Evolutionary conservation across 1,140 invertebrate species (phyloP), one percentile per base, ranked within the genome.

Genomic region (Pogonus chalceus): DNA sequence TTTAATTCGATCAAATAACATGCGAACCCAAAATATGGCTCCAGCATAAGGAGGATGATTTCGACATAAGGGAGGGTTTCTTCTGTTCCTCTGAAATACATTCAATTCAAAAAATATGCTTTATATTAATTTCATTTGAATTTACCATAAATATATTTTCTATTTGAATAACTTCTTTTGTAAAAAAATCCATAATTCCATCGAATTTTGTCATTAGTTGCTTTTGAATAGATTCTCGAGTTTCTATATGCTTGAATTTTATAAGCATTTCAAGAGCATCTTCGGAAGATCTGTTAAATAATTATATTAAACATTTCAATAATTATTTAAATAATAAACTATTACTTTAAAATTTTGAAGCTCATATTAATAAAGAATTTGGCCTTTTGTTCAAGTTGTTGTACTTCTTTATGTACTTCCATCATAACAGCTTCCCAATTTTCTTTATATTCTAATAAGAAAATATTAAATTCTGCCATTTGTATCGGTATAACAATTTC

Each of bases 351-450:
- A 55, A 80, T 81, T 51, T 79, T 81, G 64, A 96, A 94, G 55
- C 87, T 88, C 59, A 89, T 80, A 67, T 93, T 87, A 47, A 94
- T 90, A 56, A 92, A 91, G 53, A 76, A 78, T 60, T 85, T 84
- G 0, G 89, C 87, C 64, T 92, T 85, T n/a, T 79, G 76, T 65
- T 95, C 90, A 2, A 94, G 74, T 55, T 74, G 72, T 3, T 70
- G 65, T 0, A 92, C 83, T 63, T 90, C 83, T 24, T 75, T 79
- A 62, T 85, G 79, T 62, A 94, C 92, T 53, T 78, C 78, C 0
- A 77, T 75, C 72, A 90, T 83, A 0, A 89, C 79, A 1, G 83
- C 82, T 56, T 87, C 83, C 91, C 91, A 96, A 62, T 85, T 87
- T 64, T 86, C 82, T 62, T 80, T 81, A 57, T 89, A 85, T 49